These are phyloP conservation scores for Amphimallon solstitiale DNA, from an alignment of 2,888 invertebrate species.

Conservation along the genomic window DNA sequence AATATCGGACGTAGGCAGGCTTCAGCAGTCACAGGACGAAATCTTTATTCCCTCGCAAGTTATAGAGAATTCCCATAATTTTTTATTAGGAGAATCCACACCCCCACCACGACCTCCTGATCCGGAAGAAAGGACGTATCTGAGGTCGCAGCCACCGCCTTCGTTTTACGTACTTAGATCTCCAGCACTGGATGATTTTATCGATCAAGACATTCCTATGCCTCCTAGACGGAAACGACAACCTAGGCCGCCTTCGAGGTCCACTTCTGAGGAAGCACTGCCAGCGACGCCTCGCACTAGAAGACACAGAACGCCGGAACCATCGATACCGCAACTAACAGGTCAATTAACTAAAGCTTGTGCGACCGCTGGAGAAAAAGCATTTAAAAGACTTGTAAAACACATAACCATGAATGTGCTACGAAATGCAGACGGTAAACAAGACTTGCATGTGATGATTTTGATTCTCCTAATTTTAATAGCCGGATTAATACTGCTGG, in stretches of 20 bases:
- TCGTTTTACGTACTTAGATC: conserved; percentile 60
- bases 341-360: conserved; percentile 78
- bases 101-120: conserved; percentile 59
- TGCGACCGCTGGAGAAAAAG: conserved; percentile 71
- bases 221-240: conserved; percentile 66
- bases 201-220: conserved; percentile 59
- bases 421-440: conserved; percentile 73
- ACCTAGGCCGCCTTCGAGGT: conserved; percentile 56
- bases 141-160: conserved; percentile 61
- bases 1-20: conserved; percentile 32
- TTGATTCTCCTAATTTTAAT: conserved; percentile 82
- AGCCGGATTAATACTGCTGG: conserved; percentile 79
- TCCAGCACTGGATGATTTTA: conserved; percentile 55
- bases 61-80: conserved; percentile 36
- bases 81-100: conserved; percentile 22
- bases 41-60: conserved; percentile 29
- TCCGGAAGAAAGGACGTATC: conserved; percentile 54
- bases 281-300: conserved; percentile 46
- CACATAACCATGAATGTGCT: conserved; percentile 70
- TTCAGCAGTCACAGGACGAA: conserved; percentile 27
- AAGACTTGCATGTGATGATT: conserved; percentile 79
- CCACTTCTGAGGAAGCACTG: conserved; percentile 53
- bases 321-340: conserved; percentile 75
- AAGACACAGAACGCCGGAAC: conserved; percentile 66
- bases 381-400: conserved; percentile 75